These are phyloP conservation scores for Rotaria sp. DNA, from an alignment of 2,888 invertebrate species.

Conservation along the genomic window DNA sequence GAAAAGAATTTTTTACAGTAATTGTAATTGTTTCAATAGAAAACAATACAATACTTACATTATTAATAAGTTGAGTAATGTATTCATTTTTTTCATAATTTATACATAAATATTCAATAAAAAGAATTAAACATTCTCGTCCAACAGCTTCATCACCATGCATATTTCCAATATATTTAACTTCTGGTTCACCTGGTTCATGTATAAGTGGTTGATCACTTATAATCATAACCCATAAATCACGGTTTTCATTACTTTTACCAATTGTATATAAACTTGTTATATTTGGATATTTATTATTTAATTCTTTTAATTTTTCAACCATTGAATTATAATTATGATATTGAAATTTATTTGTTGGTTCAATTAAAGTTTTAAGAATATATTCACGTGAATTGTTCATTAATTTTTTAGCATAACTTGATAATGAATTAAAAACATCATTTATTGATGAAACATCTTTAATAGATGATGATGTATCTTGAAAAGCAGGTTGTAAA, in stretches of 20 bases:
- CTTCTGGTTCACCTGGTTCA: conserved; percentile 74
- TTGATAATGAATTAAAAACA: background rate
- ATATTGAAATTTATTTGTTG: conserved; percentile 44
- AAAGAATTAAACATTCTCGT: conserved; percentile 76
- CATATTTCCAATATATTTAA: conserved; percentile 91
- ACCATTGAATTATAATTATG: conserved; percentile 48
- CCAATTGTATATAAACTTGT: conserved; percentile 64
- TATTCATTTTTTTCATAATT: conserved; percentile 67
- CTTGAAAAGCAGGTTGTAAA: background rate
- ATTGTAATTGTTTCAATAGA: background rate
- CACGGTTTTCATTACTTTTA: conserved; percentile 73
- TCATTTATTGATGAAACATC: background rate
- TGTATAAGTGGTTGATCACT: conserved; percentile 72
- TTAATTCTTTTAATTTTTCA: conserved; percentile 44
- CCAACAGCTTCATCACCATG: conserved; percentile 96
- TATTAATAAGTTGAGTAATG: conserved; percentile 59
- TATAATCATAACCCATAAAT: conserved; percentile 81
- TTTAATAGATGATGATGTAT: background rate
- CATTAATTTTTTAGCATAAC: background rate
- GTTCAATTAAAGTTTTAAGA: conserved; percentile 27
- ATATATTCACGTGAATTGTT: background rate
- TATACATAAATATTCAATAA: conserved; percentile 78
- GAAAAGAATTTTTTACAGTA: background rate
- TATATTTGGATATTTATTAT: conserved; percentile 47
- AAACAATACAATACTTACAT: background rate